A percentile compares a stretch with the other conserved stretches of the same genome.
Conservation (phyloP, 2,797 vertebrate species). For the Enteromius radiatus region DNA sequence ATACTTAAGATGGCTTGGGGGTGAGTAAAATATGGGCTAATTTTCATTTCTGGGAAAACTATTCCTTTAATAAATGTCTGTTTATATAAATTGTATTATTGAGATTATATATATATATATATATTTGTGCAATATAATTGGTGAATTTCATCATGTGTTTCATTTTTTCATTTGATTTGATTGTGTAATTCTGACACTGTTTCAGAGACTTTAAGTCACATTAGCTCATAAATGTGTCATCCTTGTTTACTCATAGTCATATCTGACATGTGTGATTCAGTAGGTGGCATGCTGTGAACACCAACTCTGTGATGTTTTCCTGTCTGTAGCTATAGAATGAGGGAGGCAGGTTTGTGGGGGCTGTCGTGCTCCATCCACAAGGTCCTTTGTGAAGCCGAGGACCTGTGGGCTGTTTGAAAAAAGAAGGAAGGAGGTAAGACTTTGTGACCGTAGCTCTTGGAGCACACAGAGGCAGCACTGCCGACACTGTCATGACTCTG, state of each 20-base stretch:
- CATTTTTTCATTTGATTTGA: not conserved
- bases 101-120: no score
- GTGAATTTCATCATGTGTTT: not conserved
- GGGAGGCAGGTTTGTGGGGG: slow-evolving; percentile 6
- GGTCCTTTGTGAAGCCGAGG: slow-evolving; percentile 22
- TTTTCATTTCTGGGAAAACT: not conserved
- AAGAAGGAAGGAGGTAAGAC: slow-evolving; percentile 6
- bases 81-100: no score
- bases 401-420: slow-evolving; percentile 41
- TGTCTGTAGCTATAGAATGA: slow-evolving; percentile 15
- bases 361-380: not conserved
- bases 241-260: slow-evolving; percentile 14
- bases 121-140: not conserved
- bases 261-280: slow-evolving; percentile 22
- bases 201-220: not conserved
- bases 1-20: no score
- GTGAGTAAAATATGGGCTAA: no score
- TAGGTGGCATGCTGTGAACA: not conserved
- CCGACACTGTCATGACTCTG: slow-evolving; percentile 19
- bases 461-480: slow-evolving; percentile 25
- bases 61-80: not conserved
- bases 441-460: not conserved
- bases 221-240: slow-evolving; percentile 6
- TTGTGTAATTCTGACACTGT: not conserved
- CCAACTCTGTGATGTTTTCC: slow-evolving; percentile 9